Percentiles rank a stretch among this genome's conserved stretches.
Conservation (phyloP, 2,113 vertebrate species). For the Balaenoptera acutorostrata region DNA sequence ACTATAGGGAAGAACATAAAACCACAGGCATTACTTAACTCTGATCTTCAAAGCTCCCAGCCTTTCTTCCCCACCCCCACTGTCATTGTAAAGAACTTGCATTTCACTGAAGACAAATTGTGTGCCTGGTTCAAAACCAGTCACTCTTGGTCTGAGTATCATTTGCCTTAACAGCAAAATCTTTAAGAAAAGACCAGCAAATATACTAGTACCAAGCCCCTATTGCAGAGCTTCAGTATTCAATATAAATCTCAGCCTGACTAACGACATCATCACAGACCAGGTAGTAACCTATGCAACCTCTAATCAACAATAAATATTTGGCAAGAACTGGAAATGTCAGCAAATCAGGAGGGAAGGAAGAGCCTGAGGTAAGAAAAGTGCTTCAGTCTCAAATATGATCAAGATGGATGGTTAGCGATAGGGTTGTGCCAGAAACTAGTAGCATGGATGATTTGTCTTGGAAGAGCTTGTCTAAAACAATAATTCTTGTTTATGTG, state of each 20-base stretch:
- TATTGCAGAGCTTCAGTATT: not conserved
- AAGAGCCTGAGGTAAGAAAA: slow-evolving; percentile 23
- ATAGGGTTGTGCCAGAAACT: slow-evolving; percentile 25
- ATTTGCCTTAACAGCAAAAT: not conserved
- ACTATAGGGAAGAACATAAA: not conserved
- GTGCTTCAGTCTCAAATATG: not conserved
- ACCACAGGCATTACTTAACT: not conserved
- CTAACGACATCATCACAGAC: not conserved
- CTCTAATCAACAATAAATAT: not conserved
- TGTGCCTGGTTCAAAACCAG: not conserved
- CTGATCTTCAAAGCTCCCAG: not conserved
- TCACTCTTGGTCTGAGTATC: not conserved
- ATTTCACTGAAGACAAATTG: not conserved
- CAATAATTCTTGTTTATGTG: slow-evolving; percentile 60
- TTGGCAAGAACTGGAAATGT: slow-evolving; percentile 21
- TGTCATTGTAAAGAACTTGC: not conserved
- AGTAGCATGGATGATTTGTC: slow-evolving; percentile 24
- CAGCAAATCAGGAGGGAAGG: slow-evolving; percentile 16
- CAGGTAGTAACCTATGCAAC: not conserved
- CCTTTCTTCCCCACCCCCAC: not conserved
- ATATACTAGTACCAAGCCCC: not conserved
- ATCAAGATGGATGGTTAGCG: slow-evolving; percentile 24
- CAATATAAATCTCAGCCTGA: not conserved
- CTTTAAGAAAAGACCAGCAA: not conserved
- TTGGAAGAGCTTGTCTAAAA: slow-evolving; percentile 33